These are phyloP conservation scores for Epinephelus coioides DNA, from an alignment of 2,797 vertebrate genomes.

Conservation along the genomic window DNA sequence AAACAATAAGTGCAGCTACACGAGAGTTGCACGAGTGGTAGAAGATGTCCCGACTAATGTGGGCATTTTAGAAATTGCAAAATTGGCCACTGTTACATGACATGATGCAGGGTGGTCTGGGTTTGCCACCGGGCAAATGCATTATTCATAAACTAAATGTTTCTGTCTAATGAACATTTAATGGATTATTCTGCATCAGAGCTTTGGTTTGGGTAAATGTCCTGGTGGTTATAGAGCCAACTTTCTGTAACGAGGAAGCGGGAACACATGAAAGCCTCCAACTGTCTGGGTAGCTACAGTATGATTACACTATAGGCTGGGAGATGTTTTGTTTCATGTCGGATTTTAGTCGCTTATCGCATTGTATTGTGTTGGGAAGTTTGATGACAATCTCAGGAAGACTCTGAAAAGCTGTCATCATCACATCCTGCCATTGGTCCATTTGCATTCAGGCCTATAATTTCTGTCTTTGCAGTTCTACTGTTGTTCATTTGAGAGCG, in stretches of 20 bases:
- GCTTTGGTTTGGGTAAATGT: conserved; percentile 64
- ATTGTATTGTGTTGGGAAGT: not conserved
- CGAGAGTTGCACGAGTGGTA: conserved; percentile 3
- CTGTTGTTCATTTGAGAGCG: conserved; percentile 16
- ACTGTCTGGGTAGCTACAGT: conserved; percentile 12
- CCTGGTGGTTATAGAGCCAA: conserved; percentile 57
- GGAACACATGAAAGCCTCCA: conserved; percentile 23
- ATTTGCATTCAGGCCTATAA: conserved; percentile 11
- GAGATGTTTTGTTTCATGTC: not conserved
- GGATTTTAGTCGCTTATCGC: not conserved
- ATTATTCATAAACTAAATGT: conserved; percentile 80
- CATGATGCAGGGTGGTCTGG: conserved; percentile 48
- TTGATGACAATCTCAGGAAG: conserved; percentile 4
- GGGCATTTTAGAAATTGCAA: conserved; percentile 38
- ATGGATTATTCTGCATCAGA: conserved; percentile 80
- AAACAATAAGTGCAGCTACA: conserved; percentile 34
- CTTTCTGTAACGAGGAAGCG: conserved; percentile 33
- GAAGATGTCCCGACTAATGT: conserved; percentile 28
- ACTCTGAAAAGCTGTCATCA: conserved; percentile 8
- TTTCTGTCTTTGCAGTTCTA: conserved; percentile 13
- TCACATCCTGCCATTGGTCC: not conserved
- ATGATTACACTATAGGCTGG: not conserved
- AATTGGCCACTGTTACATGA: conserved; percentile 52
- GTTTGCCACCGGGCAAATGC: conserved; percentile 76
- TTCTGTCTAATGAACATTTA: conserved; percentile 77